phyloP scores from a whole-genome alignment of 2,888 invertebrate species.

The Beris chalybata region DNA sequence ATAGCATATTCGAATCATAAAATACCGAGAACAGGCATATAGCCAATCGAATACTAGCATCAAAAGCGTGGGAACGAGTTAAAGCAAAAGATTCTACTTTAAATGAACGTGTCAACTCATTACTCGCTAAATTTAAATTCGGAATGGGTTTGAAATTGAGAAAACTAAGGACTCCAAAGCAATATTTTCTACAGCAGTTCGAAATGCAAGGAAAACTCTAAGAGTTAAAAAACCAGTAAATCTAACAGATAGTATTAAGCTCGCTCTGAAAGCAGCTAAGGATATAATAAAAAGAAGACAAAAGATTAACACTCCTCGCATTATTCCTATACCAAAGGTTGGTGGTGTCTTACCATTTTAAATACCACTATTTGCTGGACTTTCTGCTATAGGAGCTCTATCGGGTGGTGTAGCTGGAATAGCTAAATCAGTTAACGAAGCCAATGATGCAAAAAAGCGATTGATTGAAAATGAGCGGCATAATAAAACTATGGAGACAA shows the following conservation, averaged over 20 bases:
- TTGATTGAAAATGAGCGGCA: slow-evolving; percentile 47
- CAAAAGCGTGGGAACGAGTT: slow-evolving; percentile 31
- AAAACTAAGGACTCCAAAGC: background rate
- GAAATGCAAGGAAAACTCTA: slow-evolving; percentile 24
- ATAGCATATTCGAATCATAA: slow-evolving; percentile 36
- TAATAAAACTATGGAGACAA: slow-evolving; percentile 51
- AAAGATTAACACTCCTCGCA: slow-evolving; percentile 40
- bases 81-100: background rate
- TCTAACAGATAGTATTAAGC: too few relatives aligned
- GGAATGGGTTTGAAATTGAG: slow-evolving; percentile 44
- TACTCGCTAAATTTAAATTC: slow-evolving; percentile 44
- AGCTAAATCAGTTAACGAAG: slow-evolving; percentile 48
- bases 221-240: slow-evolving; percentile 32
- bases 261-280: slow-evolving; percentile 33
- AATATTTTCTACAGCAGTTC: background rate
- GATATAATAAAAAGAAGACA: slow-evolving; percentile 12
- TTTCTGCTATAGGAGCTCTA: slow-evolving; percentile 48
- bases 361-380: slow-evolving; percentile 49
- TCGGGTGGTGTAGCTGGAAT: slow-evolving; percentile 50
- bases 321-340: slow-evolving; percentile 47
- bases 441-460: slow-evolving; percentile 45
- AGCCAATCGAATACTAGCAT: slow-evolving; percentile 35
- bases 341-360: slow-evolving; percentile 47
- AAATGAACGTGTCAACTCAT: slow-evolving; percentile 42
- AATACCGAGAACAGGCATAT: background rate